A percentile compares a stretch with the other conserved stretches of the same genome.
These are phyloP conservation scores for Prochilodus magdalenae DNA, from an alignment of 2,113 vertebrate species.

Conservation along the genomic window DNA sequence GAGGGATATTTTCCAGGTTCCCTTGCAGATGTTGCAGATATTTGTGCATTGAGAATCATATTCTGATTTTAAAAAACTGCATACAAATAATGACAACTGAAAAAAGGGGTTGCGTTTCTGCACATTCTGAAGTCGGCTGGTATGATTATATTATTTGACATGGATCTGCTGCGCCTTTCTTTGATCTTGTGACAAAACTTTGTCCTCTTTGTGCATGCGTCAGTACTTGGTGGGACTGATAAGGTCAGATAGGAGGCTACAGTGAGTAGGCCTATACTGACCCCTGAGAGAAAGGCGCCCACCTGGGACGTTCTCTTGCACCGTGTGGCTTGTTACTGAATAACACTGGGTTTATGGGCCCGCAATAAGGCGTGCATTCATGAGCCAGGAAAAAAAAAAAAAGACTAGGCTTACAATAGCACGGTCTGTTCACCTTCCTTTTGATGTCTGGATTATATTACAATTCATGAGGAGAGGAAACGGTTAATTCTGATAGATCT, in stretches of 20 bases:
- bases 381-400: conserved; percentile 68
- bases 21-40: too few species aligned
- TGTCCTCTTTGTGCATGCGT: not conserved
- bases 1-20: too few species aligned
- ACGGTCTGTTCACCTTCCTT: conserved; percentile 71
- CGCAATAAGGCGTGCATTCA: conserved; percentile 61
- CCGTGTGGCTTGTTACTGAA: conserved; percentile 71
- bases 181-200: conserved; percentile 1
- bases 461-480: conserved; percentile 35
- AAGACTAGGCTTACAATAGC: conserved; percentile 68
- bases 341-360: conserved; percentile 75
- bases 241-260: conserved; percentile 10
- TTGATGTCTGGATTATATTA: conserved; percentile 56
- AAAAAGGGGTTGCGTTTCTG: too few species aligned
- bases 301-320: conserved; percentile 21
- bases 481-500: conserved; percentile 60
- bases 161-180: not conserved
- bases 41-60: not conserved
- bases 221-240: conserved; percentile 17
- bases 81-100: too few species aligned
- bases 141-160: not conserved
- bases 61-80: too few species aligned
- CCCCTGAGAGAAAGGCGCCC: conserved; percentile 31
- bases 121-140: not conserved
- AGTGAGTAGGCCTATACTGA: not conserved